Percentiles rank a stretch among this genome's conserved stretches.
Conservation (phyloP, 2,113 vertebrate species). For the Casuarius casuarius region DNA sequence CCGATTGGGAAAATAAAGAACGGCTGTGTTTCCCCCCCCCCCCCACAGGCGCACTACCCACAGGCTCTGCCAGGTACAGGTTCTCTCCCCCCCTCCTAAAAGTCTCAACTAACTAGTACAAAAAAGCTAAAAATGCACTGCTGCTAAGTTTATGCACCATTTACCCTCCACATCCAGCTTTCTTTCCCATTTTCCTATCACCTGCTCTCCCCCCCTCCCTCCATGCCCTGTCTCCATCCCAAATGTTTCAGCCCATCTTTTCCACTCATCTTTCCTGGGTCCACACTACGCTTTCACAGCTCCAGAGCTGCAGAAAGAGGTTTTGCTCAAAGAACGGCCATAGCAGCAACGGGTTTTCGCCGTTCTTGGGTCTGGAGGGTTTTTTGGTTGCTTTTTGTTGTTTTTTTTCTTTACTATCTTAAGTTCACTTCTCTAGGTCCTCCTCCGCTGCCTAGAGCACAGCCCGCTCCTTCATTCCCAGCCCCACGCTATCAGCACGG, state of each 20-base stretch:
- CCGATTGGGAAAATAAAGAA: neutral
- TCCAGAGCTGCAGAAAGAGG: neutral
- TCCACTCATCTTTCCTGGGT: neutral
- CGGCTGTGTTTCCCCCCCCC: neutral
- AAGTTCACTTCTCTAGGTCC: neutral
- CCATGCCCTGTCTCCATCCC: neutral
- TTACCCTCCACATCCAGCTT: neutral
- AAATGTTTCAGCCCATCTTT: neutral
- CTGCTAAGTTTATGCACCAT: neutral
- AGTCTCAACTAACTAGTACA: neutral
- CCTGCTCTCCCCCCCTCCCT: neutral
- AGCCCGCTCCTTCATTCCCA: neutral
- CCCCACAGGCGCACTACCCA: neutral
- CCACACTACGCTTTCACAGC: neutral
- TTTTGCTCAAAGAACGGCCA: neutral
- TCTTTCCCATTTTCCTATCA: neutral
- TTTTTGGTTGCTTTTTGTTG: neutral
- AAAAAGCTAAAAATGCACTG: too few species aligned
- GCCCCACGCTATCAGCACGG: neutral
- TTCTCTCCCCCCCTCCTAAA: neutral
- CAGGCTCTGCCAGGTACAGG: neutral
- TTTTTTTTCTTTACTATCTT: neutral
- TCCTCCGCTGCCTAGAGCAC: neutral
- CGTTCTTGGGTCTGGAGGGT: too few species aligned
- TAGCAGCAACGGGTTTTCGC: neutral